Conservation (phyloP, 2,888 invertebrate species). For the Adelphocoris suturalis region DNA sequence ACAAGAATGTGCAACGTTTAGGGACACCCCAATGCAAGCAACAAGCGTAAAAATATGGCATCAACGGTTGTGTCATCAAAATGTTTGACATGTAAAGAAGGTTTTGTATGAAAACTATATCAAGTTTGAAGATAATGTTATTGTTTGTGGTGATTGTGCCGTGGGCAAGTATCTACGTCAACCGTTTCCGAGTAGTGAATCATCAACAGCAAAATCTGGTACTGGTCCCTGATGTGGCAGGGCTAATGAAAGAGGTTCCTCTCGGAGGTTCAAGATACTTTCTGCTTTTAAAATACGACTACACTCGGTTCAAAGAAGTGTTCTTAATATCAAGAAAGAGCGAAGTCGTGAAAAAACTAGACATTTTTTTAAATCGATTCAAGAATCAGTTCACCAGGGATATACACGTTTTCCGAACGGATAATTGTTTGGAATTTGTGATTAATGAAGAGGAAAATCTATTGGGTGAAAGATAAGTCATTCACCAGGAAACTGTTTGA, state of each 20-base stretch:
- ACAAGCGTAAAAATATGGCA: not conserved
- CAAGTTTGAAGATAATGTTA: not conserved
- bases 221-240: not conserved
- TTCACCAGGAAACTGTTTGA: slow-evolving; percentile 64
- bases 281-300: slow-evolving; percentile 12
- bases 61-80: slow-evolving; percentile 4
- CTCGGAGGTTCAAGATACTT: not conserved
- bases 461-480: slow-evolving; percentile 71
- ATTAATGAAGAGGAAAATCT: slow-evolving; percentile 73
- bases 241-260: not conserved
- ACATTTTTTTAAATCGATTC: slow-evolving; percentile 1
- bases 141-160: not conserved
- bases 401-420: slow-evolving; percentile 76
- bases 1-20: not conserved
- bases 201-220: not conserved
- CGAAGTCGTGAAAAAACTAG: not conserved
- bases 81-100: not conserved
- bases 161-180: not conserved
- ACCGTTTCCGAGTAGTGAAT: slow-evolving; percentile 27
- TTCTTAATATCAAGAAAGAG: not conserved
- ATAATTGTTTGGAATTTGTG: slow-evolving; percentile 77
- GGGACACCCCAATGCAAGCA: no score
- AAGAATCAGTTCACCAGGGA: slow-evolving; percentile 73
- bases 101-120: not conserved
- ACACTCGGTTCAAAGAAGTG: not conserved